Conservation (phyloP, 2,888 invertebrate genomes). For the Tanypteryx hageni region DNA sequence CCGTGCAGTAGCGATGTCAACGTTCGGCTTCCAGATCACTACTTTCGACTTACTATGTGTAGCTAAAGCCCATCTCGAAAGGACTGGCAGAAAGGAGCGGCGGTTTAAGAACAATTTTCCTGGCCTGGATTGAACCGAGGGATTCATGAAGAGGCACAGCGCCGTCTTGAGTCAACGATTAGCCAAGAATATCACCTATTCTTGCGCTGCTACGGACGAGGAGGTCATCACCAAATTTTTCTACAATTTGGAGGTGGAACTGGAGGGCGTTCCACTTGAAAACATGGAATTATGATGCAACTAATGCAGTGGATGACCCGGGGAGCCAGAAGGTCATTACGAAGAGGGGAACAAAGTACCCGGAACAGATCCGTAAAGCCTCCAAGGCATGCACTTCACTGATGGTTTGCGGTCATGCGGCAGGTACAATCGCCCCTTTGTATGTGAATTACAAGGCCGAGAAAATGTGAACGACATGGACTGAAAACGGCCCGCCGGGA, state of each 20-base stretch:
- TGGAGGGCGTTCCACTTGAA: background rate
- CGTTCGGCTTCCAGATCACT: background rate
- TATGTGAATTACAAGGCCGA: background rate
- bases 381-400: slow-evolving; percentile 6
- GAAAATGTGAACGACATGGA: background rate
- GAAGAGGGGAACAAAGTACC: slow-evolving; percentile 37
- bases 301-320: background rate
- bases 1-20: background rate
- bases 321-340: background rate
- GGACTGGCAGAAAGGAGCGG: background rate
- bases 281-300: slow-evolving; percentile 4
- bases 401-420: slow-evolving; percentile 10
- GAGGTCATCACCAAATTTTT: background rate
- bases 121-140: background rate
- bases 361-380: background rate
- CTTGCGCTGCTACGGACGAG: background rate
- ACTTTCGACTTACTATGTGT: background rate
- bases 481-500: background rate
- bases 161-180: background rate
- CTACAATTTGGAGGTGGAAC: background rate
- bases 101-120: slow-evolving; percentile 16
- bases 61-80: background rate
- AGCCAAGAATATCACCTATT: background rate
- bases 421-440: background rate
- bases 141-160: background rate